These are phyloP conservation scores for Microcebus griseorufus DNA, from an alignment of 2,113 vertebrate species.

Conservation along the genomic window DNA sequence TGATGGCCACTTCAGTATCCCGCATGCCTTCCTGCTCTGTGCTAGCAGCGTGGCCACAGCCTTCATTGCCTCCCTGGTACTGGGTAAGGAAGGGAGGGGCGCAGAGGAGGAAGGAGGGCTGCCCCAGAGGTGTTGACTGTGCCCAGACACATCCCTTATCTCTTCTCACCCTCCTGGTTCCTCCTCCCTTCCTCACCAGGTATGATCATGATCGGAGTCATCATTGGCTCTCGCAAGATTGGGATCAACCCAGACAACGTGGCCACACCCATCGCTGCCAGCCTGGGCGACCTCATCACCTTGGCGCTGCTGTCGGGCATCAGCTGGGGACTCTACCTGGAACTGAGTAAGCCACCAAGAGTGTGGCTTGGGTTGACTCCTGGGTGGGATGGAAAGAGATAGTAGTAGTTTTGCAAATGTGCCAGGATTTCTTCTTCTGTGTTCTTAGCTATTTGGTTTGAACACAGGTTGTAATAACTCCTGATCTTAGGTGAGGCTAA, in stretches of 20 bases:
- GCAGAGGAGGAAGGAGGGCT: neutral
- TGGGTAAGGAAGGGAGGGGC: slow-evolving; percentile 87
- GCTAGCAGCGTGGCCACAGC: slow-evolving; percentile 98
- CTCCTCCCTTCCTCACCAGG: slow-evolving; percentile 83
- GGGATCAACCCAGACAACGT: slow-evolving; percentile 99
- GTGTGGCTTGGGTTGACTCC: neutral
- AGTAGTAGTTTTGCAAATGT: neutral
- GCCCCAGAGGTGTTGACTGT: neutral
- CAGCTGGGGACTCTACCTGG: slow-evolving; percentile 95
- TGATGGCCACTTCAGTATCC: slow-evolving; percentile 94
- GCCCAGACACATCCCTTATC: neutral
- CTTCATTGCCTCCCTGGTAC: slow-evolving; percentile 96
- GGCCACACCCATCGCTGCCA: slow-evolving; percentile 97
- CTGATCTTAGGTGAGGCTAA: neutral
- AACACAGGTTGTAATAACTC: neutral
- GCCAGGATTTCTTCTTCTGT: neutral
- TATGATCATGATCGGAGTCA: slow-evolving; percentile 98
- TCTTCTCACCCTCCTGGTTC: neutral
- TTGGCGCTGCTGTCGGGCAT: slow-evolving; percentile 96
- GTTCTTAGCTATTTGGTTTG: neutral
- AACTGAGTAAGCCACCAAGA: slow-evolving; percentile 88
- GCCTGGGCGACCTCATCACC: slow-evolving; percentile 97
- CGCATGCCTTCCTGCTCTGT: slow-evolving; percentile 95
- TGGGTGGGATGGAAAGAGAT: neutral
- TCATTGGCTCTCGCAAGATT: slow-evolving; percentile 95